Percentiles rank a stretch among this genome's conserved stretches.
phyloP scores from a whole-genome alignment of 2,797 vertebrate genomes.

The Microtus agrestis region DNA sequence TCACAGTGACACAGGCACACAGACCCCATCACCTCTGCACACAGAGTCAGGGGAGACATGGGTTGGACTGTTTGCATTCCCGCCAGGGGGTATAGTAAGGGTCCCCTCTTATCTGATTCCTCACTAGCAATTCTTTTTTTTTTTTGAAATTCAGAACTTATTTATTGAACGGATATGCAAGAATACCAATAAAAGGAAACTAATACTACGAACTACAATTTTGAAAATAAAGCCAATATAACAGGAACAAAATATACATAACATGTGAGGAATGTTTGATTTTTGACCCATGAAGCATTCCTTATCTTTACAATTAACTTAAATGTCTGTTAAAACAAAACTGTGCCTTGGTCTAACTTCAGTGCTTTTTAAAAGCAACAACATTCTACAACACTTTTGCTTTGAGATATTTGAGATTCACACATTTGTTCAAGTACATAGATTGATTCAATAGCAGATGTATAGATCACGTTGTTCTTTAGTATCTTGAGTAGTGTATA shows the following conservation, averaged over 20 bases:
- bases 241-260: constrained; percentile 90
- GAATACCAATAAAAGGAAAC: constrained; percentile 89
- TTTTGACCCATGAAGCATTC: constrained; percentile 88
- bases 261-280: constrained; percentile 88
- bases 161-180: constrained; percentile 90
- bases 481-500: constrained; percentile 78
- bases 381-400: constrained; percentile 85
- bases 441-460: constrained; percentile 82
- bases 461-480: constrained; percentile 74
- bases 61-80: not conserved
- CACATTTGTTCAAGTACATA: constrained; percentile 83
- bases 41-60: not conserved
- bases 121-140: too few relatives aligned
- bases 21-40: not conserved
- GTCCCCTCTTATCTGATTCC: not conserved
- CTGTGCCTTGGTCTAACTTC: constrained; percentile 84
- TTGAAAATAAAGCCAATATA: constrained; percentile 90
- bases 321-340: constrained; percentile 87
- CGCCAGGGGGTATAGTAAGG: not conserved
- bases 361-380: constrained; percentile 87
- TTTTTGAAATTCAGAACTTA: constrained; percentile 88
- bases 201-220: constrained; percentile 90
- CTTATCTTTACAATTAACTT: constrained; percentile 87
- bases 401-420: constrained; percentile 84
- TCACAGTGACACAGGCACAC: not conserved